Conservation (phyloP, 2,888 invertebrate species). For the Ochlodes sylvanus region DNA sequence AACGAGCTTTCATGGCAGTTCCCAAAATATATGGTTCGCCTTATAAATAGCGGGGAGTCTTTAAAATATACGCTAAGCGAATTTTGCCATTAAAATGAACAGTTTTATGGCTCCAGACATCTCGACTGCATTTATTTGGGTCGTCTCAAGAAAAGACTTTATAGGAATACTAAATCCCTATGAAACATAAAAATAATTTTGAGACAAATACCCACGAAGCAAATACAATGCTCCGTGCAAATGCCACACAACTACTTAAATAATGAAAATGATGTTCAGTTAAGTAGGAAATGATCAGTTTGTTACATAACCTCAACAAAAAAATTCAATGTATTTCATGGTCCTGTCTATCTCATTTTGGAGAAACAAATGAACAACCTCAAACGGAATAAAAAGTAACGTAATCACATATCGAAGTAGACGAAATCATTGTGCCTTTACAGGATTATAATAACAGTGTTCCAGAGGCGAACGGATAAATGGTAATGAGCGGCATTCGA, state of each 20-base stretch:
- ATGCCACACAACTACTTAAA: too few species aligned
- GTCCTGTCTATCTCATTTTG: conserved; percentile 18
- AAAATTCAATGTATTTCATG: not conserved
- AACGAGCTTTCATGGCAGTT: conserved; percentile 62
- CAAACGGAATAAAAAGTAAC: conserved; percentile 64
- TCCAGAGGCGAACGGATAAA: conserved; percentile 69
- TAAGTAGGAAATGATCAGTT: too few species aligned
- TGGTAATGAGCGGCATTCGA: conserved; percentile 69
- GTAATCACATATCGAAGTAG: conserved; percentile 67
- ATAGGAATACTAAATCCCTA: too few species aligned
- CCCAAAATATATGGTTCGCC: conserved; percentile 63
- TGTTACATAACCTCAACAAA: too few species aligned
- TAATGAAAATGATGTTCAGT: too few species aligned
- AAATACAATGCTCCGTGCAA: too few species aligned
- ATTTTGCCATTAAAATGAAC: conserved; percentile 61
- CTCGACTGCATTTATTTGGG: conserved; percentile 26
- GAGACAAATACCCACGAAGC: too few species aligned
- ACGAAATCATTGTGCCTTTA: conserved; percentile 77
- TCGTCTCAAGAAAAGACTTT: conserved; percentile 5
- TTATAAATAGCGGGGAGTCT: conserved; percentile 57
- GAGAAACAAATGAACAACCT: conserved; percentile 25
- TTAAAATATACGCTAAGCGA: conserved; percentile 60
- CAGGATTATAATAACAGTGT: conserved; percentile 78
- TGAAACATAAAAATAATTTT: too few species aligned
- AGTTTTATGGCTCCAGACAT: conserved; percentile 48